phyloP scores from a whole-genome alignment of 2,888 invertebrate genomes.

The Hanleya hanleyi region DNA sequence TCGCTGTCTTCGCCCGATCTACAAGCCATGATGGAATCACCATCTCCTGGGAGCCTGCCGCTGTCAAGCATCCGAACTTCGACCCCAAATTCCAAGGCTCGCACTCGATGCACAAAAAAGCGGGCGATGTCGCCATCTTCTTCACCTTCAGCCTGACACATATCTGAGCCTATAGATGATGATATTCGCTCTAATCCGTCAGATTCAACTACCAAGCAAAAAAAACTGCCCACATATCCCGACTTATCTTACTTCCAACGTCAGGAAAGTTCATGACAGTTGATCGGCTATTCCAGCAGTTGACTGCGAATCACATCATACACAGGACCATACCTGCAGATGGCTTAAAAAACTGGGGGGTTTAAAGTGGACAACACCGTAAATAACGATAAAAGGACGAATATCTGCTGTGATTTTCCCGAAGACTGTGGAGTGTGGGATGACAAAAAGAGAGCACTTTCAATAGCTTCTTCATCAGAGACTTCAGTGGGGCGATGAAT shows the following conservation, averaged over 20 bases:
- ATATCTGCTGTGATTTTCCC: not conserved
- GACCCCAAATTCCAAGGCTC: too few species aligned
- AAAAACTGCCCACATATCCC: too few species aligned
- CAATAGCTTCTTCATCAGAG: not conserved
- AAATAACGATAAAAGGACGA: not conserved
- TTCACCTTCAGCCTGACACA: too few species aligned
- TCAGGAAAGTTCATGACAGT: not conserved
- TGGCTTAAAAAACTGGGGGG: not conserved
- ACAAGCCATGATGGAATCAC: too few species aligned
- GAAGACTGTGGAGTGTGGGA: constrained; percentile 4
- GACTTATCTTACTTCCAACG: not conserved
- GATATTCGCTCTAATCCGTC: too few species aligned
- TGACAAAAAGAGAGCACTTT: not conserved
- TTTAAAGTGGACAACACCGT: not conserved
- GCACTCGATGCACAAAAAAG: too few species aligned
- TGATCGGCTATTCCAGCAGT: not conserved
- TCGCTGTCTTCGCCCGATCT: too few species aligned
- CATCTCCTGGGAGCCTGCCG: too few species aligned
- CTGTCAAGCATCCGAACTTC: too few species aligned
- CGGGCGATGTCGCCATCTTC: too few species aligned
- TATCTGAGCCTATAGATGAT: too few species aligned
- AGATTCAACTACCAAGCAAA: too few species aligned
- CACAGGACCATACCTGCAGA: not conserved
- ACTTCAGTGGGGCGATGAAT: not conserved
- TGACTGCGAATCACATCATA: not conserved